phyloP scores from a whole-genome alignment of 2,113 vertebrate genomes.

The Ginglymostoma cirratum region DNA sequence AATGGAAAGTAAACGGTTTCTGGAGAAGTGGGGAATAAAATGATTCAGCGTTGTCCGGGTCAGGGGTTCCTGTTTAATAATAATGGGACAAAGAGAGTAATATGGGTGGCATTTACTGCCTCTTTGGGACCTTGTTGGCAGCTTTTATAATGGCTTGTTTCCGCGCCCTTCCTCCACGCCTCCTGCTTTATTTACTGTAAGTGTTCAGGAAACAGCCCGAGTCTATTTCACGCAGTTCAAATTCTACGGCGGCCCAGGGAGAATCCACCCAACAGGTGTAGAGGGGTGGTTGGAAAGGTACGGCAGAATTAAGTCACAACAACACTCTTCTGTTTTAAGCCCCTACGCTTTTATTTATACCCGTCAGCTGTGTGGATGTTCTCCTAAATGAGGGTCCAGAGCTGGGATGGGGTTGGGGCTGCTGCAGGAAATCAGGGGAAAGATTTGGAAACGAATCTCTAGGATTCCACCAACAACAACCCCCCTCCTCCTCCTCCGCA shows the following conservation, averaged over 20 bases:
- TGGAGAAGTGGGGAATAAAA: not conserved
- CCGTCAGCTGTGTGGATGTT: not conserved
- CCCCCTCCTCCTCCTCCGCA: no score
- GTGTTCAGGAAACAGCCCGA: not conserved
- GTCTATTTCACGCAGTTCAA: constrained; percentile 24
- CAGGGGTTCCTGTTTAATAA: not conserved
- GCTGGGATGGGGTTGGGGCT: not conserved
- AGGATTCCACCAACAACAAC: no score
- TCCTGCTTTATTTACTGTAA: constrained; percentile 28
- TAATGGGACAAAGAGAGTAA: not conserved
- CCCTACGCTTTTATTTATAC: not conserved
- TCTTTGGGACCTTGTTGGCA: no score
- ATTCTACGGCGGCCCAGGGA: not conserved
- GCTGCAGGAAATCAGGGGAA: not conserved
- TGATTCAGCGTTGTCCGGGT: not conserved
- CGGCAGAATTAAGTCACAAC: not conserved
- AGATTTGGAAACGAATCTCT: not conserved
- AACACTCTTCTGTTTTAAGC: no score
- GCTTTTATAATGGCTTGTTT: not conserved
- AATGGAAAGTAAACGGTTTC: not conserved
- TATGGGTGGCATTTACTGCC: not conserved
- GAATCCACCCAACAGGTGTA: constrained; percentile 16
- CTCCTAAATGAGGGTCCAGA: not conserved
- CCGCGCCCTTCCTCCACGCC: constrained; percentile 17
- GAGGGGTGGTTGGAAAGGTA: not conserved